phyloP scores from a whole-genome alignment of 2,113 vertebrate genomes.

The Hippoglossus stenolepis region DNA sequence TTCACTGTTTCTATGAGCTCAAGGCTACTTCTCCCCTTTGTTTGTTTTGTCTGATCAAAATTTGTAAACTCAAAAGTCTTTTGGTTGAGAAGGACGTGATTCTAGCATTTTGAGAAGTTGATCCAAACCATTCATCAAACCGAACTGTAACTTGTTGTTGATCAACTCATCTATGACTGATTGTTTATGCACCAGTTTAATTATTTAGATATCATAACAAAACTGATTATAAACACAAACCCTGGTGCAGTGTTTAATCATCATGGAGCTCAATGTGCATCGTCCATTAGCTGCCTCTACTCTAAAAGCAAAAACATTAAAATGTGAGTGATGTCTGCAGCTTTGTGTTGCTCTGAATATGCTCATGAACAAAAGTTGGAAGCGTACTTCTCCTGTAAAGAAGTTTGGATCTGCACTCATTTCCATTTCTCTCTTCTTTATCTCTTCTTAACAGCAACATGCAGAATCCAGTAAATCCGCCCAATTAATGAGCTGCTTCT shows the following conservation, averaged over 20 bases:
- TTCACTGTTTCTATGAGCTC: not conserved
- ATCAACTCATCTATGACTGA: not conserved
- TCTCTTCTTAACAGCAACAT: not conserved
- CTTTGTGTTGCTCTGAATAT: not conserved
- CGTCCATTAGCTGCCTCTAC: not conserved
- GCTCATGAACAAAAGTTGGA: not conserved
- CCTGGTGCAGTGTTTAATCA: not conserved
- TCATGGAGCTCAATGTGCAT: not conserved
- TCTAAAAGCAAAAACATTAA: not conserved
- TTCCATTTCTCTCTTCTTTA: conserved; percentile 22
- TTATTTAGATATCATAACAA: not conserved
- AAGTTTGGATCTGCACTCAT: not conserved
- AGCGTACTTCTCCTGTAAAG: not conserved
- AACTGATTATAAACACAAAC: not conserved
- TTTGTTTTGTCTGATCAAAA: not conserved
- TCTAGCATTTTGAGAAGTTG: too few relatives aligned
- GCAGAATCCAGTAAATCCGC: conserved; percentile 4
- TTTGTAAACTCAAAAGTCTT: too few relatives aligned
- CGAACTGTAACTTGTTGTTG: not conserved
- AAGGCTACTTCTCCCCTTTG: not conserved
- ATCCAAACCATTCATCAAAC: too few relatives aligned
- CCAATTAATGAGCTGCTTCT: conserved; percentile 25
- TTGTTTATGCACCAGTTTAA: not conserved
- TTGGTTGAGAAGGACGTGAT: too few relatives aligned
- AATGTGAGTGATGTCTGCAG: conserved; percentile 2